Evolutionary conservation across 2,113 vertebrate genomes (phyloP).

Genomic region (Cochlearius cochlearius): DNA sequence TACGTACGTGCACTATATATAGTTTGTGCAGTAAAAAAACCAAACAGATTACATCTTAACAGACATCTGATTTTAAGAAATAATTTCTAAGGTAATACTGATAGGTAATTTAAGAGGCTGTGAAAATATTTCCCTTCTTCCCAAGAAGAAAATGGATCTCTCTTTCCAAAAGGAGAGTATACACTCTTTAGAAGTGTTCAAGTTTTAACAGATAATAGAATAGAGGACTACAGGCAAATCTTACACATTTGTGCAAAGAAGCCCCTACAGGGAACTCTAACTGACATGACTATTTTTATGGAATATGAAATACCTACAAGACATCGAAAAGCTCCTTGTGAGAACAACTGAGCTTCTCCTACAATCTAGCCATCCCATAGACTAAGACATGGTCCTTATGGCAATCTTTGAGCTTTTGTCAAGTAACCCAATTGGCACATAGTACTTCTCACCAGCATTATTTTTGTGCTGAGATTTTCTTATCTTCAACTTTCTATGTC

Average conservation of each 20-base stretch:
- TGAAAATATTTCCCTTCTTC: background rate
- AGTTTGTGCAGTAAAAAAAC: background rate
- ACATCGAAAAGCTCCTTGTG: background rate
- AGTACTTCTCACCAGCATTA: background rate
- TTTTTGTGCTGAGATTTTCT: background rate
- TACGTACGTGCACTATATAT: rapidly evolving
- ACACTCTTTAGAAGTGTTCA: background rate
- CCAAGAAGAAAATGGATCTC: background rate
- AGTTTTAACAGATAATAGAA: background rate
- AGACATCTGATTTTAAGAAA: background rate
- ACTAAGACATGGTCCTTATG: rapidly evolving
- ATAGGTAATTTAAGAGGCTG: background rate
- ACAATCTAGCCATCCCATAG: background rate
- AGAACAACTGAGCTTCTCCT: background rate
- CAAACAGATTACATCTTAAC: background rate
- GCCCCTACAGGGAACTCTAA: background rate
- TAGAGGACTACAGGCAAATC: background rate
- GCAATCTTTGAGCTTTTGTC: background rate
- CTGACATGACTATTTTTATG: background rate
- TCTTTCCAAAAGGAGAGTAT: background rate
- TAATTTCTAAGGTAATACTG: no score
- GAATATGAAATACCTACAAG: background rate
- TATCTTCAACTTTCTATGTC: background rate
- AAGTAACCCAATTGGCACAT: background rate
- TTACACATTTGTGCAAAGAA: background rate